Conservation (phyloP, 2,113 vertebrate species). For the Tachysurus fulvidraco region DNA sequence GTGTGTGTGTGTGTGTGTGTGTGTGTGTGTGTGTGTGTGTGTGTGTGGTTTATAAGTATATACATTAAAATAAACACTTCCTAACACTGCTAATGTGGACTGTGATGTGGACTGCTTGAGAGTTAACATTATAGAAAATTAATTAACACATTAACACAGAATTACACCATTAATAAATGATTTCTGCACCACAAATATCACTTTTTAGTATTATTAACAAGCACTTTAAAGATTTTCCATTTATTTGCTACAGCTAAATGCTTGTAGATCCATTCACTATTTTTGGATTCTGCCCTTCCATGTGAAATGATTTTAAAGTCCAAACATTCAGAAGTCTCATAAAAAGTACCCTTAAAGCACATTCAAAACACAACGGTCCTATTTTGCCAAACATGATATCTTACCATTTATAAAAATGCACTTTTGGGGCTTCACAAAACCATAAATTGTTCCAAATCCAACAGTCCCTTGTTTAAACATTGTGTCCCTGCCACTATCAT, state of each 20-base stretch:
- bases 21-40: neutral
- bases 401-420: constrained; percentile 39
- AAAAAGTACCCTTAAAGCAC: constrained; percentile 47
- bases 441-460: constrained; percentile 50
- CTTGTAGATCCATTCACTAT: neutral
- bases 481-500: constrained; percentile 41
- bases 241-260: neutral
- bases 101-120: too few relatives aligned
- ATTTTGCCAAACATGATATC: constrained; percentile 46
- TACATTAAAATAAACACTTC: neutral
- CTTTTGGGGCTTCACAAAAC: constrained; percentile 45
- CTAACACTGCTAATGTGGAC: too few relatives aligned
- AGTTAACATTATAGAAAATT: neutral
- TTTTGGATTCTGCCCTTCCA: neutral
- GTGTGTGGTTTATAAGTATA: neutral
- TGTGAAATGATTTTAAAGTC: neutral
- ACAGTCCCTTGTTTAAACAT: constrained; percentile 46
- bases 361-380: constrained; percentile 43
- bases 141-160: neutral
- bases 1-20: neutral
- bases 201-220: neutral
- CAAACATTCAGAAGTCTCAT: constrained; percentile 26
- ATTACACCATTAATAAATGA: neutral
- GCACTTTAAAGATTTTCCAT: neutral
- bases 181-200: neutral